phyloP scores from a whole-genome alignment of 1,140 invertebrate genomes.

The Paraescarpia echinospica region DNA sequence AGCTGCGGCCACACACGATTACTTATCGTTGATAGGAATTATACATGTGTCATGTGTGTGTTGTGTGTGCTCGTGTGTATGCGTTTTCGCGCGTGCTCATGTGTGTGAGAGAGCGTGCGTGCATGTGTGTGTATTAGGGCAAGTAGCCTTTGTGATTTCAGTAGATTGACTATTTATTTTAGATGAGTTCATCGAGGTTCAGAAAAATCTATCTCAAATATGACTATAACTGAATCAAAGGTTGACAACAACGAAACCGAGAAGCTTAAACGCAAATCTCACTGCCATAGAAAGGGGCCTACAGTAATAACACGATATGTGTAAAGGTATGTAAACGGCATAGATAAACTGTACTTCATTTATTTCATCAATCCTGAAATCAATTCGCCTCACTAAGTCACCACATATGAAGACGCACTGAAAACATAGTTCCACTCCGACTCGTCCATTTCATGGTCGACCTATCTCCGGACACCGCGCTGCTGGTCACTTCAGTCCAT shows the following conservation, averaged over 20 bases:
- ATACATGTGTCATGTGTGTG: too few relatives aligned
- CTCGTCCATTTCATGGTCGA: not conserved
- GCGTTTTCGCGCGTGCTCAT: too few relatives aligned
- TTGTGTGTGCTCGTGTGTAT: too few relatives aligned
- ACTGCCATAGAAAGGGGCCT: not conserved
- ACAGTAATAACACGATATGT: not conserved
- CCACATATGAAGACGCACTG: not conserved
- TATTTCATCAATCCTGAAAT: not conserved
- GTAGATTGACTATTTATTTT: not conserved
- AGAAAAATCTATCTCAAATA: not conserved
- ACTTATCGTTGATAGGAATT: too few relatives aligned
- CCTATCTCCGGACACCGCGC: not conserved
- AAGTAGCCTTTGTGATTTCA: too few relatives aligned
- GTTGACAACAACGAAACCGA: not conserved
- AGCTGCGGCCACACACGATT: too few relatives aligned
- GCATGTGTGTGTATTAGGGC: too few relatives aligned
- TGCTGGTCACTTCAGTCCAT: not conserved
- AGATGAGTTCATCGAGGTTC: not conserved
- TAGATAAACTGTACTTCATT: not conserved
- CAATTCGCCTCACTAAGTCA: not conserved
- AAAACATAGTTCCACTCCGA: not conserved
- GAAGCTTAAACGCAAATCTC: not conserved
- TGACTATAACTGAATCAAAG: not conserved
- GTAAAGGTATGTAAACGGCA: not conserved
- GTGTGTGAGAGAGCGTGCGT: too few relatives aligned